Evolutionary conservation across 2,113 vertebrate genomes (phyloP).

Genomic region (Pomatostomus ruficeps): DNA sequence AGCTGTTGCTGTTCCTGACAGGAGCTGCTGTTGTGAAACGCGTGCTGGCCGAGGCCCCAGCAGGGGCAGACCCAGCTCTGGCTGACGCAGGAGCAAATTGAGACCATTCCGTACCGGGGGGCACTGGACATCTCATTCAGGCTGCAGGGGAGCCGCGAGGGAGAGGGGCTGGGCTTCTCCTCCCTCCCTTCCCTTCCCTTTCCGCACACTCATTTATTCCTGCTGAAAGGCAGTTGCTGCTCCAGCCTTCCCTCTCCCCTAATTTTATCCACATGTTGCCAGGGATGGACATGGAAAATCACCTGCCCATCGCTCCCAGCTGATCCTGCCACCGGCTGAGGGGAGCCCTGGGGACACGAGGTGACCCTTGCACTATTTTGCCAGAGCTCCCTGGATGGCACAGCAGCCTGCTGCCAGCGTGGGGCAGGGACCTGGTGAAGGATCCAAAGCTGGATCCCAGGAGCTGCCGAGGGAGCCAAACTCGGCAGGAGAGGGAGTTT

Average conservation of each 20-base stretch:
- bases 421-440: not conserved
- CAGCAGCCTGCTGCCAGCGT: not conserved
- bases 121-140: conserved; percentile 11
- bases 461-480: not conserved
- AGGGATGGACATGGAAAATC: not conserved
- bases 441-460: no score
- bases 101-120: conserved; percentile 16
- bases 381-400: not conserved
- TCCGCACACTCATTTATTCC: not conserved
- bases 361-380: not conserved
- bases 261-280: not conserved
- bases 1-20: conserved; percentile 7
- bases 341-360: not conserved
- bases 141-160: not conserved
- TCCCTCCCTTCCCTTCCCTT: not conserved
- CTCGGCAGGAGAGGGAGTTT: not conserved
- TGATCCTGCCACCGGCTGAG: not conserved
- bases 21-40: conserved; percentile 21
- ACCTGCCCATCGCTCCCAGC: not conserved
- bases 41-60: not conserved
- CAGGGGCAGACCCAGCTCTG: not conserved
- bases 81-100: conserved; percentile 40
- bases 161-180: not conserved
- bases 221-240: not conserved
- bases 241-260: not conserved